These are phyloP conservation scores for Ochotona princeps DNA, from an alignment of 2,113 vertebrate species.

Conservation along the genomic window DNA sequence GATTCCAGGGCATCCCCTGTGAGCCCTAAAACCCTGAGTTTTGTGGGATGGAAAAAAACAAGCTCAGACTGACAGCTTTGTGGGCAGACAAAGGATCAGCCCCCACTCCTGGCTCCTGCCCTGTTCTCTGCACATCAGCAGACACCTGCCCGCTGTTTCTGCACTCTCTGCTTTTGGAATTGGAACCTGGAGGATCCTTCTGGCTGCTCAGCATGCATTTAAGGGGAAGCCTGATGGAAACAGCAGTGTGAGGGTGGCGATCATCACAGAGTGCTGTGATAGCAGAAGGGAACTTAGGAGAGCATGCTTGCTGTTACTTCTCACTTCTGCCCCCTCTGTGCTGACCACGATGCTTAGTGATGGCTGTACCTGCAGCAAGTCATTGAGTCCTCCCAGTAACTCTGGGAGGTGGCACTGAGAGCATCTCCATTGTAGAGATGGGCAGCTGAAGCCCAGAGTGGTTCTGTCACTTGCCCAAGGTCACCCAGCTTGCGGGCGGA, in stretches of 20 bases:
- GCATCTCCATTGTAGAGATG: neutral
- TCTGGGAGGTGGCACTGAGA: too few species aligned
- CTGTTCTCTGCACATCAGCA: fast-evolving
- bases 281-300: neutral
- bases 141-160: neutral
- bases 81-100: fast-evolving
- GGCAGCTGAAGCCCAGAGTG: neutral
- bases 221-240: neutral
- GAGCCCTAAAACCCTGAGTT: neutral
- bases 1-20: neutral
- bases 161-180: neutral
- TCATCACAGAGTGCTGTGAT: neutral
- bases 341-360: neutral
- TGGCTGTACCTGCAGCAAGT: neutral
- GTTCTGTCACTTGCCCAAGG: neutral
- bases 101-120: neutral
- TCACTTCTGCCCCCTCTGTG: neutral
- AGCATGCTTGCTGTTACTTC: neutral
- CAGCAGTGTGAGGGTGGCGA: fast-evolving
- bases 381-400: neutral
- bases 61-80: neutral
- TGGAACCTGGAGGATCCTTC: neutral
- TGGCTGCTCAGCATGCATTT: neutral
- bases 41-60: neutral
- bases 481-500: neutral